Percentiles rank a stretch among this genome's conserved stretches.
Conservation (phyloP, 2,888 invertebrate species). For the Ecliptopera silaceata region DNA sequence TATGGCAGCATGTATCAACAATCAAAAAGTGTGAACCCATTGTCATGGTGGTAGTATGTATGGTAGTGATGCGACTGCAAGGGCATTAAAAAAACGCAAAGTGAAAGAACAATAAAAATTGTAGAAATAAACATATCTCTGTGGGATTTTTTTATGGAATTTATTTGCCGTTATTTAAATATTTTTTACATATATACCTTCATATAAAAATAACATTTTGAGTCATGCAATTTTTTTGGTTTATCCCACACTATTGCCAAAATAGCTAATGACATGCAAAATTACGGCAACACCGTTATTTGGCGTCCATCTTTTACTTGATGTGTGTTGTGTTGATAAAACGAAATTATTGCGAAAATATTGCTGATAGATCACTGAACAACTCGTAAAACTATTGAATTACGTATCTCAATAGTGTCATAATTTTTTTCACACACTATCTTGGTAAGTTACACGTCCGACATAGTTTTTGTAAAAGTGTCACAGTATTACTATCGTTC, state of each 20-base stretch:
- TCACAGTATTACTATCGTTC: slow-evolving; percentile 76
- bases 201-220: too few relatives aligned
- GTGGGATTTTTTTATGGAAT: too few relatives aligned
- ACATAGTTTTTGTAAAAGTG: slow-evolving; percentile 50
- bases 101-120: too few relatives aligned
- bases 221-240: background rate
- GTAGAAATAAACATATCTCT: too few relatives aligned
- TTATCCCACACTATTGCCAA: slow-evolving; percentile 1
- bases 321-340: slow-evolving; percentile 75
- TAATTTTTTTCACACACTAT: slow-evolving; percentile 39
- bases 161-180: too few relatives aligned
- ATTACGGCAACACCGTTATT: slow-evolving; percentile 70
- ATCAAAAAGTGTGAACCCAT: too few relatives aligned
- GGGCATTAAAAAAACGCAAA: too few relatives aligned
- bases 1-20: too few relatives aligned
- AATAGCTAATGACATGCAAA: slow-evolving; percentile 48
- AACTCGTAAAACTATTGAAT: slow-evolving; percentile 28
- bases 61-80: too few relatives aligned
- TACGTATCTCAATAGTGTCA: slow-evolving; percentile 27
- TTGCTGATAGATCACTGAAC: slow-evolving; percentile 34
- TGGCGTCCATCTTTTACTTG: slow-evolving; percentile 82
- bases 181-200: too few relatives aligned
- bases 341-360: slow-evolving; percentile 54
- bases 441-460: slow-evolving; percentile 46
- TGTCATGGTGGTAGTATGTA: too few relatives aligned